Percentiles rank a stretch among this genome's conserved stretches.
Evolutionary conservation across 1,140 invertebrate species (phyloP).

Genomic region (Atta cephalotes): DNA sequence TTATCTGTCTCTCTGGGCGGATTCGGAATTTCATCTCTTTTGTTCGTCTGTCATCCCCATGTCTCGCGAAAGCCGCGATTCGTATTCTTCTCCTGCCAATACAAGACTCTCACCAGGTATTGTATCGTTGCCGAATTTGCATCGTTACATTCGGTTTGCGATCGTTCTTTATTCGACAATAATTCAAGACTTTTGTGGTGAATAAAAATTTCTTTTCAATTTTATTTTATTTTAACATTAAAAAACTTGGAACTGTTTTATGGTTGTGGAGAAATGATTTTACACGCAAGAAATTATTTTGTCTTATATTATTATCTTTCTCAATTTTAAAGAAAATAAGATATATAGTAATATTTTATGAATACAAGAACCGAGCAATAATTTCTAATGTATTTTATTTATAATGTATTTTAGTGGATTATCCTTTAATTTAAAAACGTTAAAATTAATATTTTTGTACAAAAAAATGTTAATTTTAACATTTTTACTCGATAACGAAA

Average conservation of each 20-base stretch:
- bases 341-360: not conserved
- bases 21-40: slow-evolving; percentile 46
- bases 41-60: slow-evolving; percentile 59
- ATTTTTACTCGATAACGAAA: not conserved
- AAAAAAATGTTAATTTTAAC: too few relatives aligned
- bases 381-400: too few relatives aligned
- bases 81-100: slow-evolving; percentile 56
- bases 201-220: not conserved
- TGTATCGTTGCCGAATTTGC: slow-evolving; percentile 37
- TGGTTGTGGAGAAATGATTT: too few relatives aligned
- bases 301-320: not conserved
- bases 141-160: slow-evolving; percentile 42
- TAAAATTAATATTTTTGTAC: too few relatives aligned
- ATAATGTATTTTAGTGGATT: too few relatives aligned
- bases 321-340: not conserved
- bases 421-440: too few relatives aligned
- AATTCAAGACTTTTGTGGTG: slow-evolving; percentile 9
- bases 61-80: slow-evolving; percentile 30
- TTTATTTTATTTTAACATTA: not conserved
- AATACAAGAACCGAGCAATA: too few relatives aligned
- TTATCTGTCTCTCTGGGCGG: slow-evolving; percentile 24
- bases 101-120: slow-evolving; percentile 31
- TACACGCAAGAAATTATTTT: not conserved
- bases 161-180: slow-evolving; percentile 26
- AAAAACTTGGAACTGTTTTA: not conserved